Conservation (phyloP, 2,888 invertebrate genomes). For the Augochlorella aurata region DNA sequence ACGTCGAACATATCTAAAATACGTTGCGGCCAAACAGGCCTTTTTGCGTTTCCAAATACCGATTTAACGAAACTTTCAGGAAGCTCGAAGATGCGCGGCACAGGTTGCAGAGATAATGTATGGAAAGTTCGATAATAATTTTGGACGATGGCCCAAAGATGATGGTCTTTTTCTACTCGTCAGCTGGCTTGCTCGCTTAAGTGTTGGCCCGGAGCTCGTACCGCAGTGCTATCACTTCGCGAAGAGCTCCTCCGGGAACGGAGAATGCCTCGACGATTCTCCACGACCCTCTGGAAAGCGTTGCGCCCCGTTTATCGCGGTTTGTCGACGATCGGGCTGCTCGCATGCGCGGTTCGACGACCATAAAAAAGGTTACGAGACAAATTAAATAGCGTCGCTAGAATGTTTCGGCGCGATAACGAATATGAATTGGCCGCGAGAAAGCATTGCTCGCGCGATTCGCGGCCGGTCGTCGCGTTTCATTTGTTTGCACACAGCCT, state of each 20-base stretch:
- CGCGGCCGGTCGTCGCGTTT: constrained; percentile 19
- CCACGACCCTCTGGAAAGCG: constrained; percentile 12
- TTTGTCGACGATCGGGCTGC: neutral
- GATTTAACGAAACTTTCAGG: too few species aligned
- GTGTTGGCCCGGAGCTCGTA: constrained; percentile 11
- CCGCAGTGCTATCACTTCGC: constrained; percentile 20
- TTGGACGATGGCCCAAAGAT: too few species aligned
- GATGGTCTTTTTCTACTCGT: constrained; percentile 8
- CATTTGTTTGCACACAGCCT: constrained; percentile 21
- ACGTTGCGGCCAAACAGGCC: too few species aligned
- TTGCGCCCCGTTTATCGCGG: neutral
- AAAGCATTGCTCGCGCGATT: constrained; percentile 38
- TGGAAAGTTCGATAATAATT: too few species aligned
- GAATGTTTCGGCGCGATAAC: constrained; percentile 51
- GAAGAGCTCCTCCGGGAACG: constrained; percentile 26
- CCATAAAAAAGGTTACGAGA: neutral
- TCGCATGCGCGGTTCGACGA: neutral
- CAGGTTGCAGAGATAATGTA: too few species aligned
- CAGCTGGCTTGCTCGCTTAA: constrained; percentile 37
- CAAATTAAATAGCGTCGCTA: constrained; percentile 16
- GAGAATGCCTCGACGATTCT: constrained; percentile 24
- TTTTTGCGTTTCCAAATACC: too few species aligned
- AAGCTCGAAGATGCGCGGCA: too few species aligned
- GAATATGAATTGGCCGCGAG: constrained; percentile 39
- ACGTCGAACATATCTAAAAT: too few species aligned